These are phyloP conservation scores for Gobio gobio DNA, from an alignment of 2,113 vertebrate species.

Conservation along the genomic window DNA sequence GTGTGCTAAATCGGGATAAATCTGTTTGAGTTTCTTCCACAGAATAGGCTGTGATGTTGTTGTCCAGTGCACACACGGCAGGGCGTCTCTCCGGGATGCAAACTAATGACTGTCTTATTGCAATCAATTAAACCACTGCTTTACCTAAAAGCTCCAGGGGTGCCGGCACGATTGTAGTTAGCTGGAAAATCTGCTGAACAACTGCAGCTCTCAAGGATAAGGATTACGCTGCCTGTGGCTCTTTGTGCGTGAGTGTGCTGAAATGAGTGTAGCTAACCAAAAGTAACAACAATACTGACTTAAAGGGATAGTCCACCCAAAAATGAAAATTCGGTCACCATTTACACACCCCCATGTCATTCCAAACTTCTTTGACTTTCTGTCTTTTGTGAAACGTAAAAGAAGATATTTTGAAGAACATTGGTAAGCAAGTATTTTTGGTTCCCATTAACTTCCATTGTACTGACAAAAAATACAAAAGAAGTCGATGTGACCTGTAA, in stretches of 20 bases:
- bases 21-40: slow-evolving; percentile 22
- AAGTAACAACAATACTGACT: not conserved
- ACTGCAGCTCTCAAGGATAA: slow-evolving; percentile 26
- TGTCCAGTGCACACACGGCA: slow-evolving; percentile 26
- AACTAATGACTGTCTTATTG: slow-evolving; percentile 43
- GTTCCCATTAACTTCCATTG: not conserved
- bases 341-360: not conserved
- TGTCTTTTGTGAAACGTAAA: not conserved
- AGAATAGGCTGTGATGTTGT: slow-evolving; percentile 17
- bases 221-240: slow-evolving; percentile 17
- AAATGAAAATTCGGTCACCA: not conserved
- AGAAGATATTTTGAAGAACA: not conserved
- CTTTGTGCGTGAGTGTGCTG: slow-evolving; percentile 12
- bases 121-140: slow-evolving; percentile 23
- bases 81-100: slow-evolving; percentile 35
- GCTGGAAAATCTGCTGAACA: slow-evolving; percentile 36
- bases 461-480: not conserved
- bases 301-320: not conserved
- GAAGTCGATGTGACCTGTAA: not conserved
- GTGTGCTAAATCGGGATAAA: slow-evolving; percentile 20
- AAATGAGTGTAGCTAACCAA: not conserved
- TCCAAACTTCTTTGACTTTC: not conserved
- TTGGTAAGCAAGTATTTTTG: not conserved
- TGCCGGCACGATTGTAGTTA: slow-evolving; percentile 17
- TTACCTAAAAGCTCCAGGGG: slow-evolving; percentile 24